Evolutionary conservation across 2,797 vertebrate genomes (phyloP).

Genomic region (Clarias pachynema): DNA sequence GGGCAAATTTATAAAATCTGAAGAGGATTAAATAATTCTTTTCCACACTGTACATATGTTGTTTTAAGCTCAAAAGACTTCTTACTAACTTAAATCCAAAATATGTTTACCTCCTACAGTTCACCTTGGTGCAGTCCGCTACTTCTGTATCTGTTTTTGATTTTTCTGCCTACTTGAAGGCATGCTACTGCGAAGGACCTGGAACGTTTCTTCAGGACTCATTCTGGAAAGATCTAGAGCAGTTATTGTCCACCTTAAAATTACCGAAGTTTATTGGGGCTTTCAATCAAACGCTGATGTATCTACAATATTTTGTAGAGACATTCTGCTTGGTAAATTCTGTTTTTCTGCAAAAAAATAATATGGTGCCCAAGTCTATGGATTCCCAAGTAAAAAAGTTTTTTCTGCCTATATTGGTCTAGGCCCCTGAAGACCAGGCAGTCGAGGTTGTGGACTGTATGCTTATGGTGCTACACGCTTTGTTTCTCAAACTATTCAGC

Average conservation of each 20-base stretch:
- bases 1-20: no score
- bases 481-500: slow-evolving; percentile 71
- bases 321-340: slow-evolving; percentile 78
- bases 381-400: no score
- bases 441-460: slow-evolving; percentile 66
- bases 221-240: slow-evolving; percentile 67
- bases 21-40: no score
- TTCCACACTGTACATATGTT: background rate
- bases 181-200: slow-evolving; percentile 70
- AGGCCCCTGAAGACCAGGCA: slow-evolving; percentile 70
- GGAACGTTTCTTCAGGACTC: slow-evolving; percentile 63
- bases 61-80: background rate
- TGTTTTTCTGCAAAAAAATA: background rate
- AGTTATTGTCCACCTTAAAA: slow-evolving; percentile 60
- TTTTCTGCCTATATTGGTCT: background rate
- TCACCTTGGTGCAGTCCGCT: slow-evolving; percentile 55
- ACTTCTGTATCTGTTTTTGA: slow-evolving; percentile 35
- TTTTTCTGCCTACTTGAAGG: slow-evolving; percentile 76
- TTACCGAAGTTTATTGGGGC: slow-evolving; percentile 70
- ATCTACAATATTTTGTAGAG: slow-evolving; percentile 83
- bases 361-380: background rate
- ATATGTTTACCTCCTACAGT: slow-evolving; percentile 65
- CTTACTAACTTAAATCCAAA: background rate
- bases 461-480: slow-evolving; percentile 74
- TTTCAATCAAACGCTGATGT: slow-evolving; percentile 85